phyloP scores from a whole-genome alignment of 1,140 invertebrate species.

The Limonius californicus region DNA sequence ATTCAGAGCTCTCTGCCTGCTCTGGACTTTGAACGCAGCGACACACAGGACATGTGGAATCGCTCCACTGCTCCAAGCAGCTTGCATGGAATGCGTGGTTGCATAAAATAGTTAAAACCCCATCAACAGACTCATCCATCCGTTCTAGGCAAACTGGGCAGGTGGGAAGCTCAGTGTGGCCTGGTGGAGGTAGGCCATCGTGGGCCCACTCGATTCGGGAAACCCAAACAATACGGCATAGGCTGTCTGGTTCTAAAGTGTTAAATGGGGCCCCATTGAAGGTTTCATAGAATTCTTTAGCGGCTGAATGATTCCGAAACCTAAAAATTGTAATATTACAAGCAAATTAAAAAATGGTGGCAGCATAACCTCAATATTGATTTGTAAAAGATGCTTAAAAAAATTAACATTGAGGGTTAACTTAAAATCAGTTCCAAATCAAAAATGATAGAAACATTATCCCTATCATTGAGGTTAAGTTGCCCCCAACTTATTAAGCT shows the following conservation, averaged over 20 bases:
- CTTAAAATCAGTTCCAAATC: too few relatives aligned
- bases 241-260: slow-evolving; percentile 81
- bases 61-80: slow-evolving; percentile 95
- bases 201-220: slow-evolving; percentile 83
- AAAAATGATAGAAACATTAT: too few relatives aligned
- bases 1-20: slow-evolving; percentile 47
- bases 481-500: too few relatives aligned
- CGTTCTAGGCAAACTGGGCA: slow-evolving; percentile 94
- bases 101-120: slow-evolving; percentile 95
- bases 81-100: slow-evolving; percentile 97
- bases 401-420: too few relatives aligned
- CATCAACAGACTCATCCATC: slow-evolving; percentile 98
- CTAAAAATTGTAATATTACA: slow-evolving; percentile 45
- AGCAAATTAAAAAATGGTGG: too few relatives aligned
- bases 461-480: too few relatives aligned
- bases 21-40: slow-evolving; percentile 90
- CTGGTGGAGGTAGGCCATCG: slow-evolving; percentile 61
- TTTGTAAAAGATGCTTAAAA: neutral
- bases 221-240: slow-evolving; percentile 95
- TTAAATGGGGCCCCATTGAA: slow-evolving; percentile 93
- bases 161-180: slow-evolving; percentile 92
- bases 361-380: too few relatives aligned
- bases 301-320: slow-evolving; percentile 66
- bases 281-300: slow-evolving; percentile 87
- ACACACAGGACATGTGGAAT: slow-evolving; percentile 74